These are phyloP conservation scores for Rhynchopsitta pachyrhyncha DNA, from an alignment of 2,113 vertebrate species.

Conservation along the genomic window DNA sequence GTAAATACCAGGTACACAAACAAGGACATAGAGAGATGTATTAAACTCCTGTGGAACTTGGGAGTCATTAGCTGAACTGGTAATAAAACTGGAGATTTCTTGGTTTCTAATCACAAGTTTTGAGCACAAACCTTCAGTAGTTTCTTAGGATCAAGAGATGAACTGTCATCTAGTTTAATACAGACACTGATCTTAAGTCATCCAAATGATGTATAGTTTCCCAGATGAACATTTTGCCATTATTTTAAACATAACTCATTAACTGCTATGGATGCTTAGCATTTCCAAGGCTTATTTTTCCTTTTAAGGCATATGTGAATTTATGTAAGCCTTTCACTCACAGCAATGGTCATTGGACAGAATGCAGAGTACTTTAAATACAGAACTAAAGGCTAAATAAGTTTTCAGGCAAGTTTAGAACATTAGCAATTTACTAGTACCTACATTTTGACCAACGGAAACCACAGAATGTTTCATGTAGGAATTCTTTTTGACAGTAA, in stretches of 20 bases:
- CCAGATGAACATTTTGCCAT: neutral
- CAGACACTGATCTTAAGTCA: neutral
- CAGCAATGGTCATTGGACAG: neutral
- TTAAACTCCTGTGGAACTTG: neutral
- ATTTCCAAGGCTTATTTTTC: neutral
- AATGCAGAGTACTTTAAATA: neutral
- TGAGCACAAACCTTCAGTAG: neutral
- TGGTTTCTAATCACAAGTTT: neutral
- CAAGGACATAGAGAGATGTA: neutral
- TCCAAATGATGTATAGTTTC: neutral
- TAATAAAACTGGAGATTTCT: conserved; percentile 16
- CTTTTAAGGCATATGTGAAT: neutral
- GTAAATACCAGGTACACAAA: neutral
- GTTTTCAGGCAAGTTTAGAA: neutral
- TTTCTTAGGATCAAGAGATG: neutral
- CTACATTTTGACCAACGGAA: neutral
- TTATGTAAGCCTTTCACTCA: neutral
- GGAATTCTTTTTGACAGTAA: neutral
- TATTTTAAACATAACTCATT: conserved; percentile 1
- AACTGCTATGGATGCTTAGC: neutral
- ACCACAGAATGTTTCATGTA: neutral
- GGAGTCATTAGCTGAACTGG: neutral
- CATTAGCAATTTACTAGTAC: neutral
- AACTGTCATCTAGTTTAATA: neutral
- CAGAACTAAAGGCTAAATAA: neutral